These are phyloP conservation scores for Clamator glandarius DNA, from an alignment of 2,797 vertebrate species.

Conservation along the genomic window DNA sequence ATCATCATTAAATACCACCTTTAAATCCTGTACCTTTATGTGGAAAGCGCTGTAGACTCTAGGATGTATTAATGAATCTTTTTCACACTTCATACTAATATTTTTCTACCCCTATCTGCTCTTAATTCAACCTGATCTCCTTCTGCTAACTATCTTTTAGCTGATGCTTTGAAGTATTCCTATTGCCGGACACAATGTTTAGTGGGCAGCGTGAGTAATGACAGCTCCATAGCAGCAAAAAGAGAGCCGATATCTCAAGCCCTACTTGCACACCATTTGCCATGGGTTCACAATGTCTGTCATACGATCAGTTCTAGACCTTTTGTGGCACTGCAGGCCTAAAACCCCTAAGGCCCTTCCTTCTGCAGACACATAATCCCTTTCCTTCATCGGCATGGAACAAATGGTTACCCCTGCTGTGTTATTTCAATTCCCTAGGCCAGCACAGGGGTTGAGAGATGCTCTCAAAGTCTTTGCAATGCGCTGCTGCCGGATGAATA, in stretches of 20 bases:
- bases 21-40: neutral
- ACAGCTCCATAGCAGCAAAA: neutral
- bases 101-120: neutral
- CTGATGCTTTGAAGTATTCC: neutral
- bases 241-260: neutral
- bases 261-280: neutral
- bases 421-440: neutral
- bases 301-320: neutral
- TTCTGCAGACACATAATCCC: neutral
- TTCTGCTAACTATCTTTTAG: neutral
- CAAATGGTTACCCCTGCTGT: neutral
- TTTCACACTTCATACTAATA: neutral
- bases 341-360: neutral
- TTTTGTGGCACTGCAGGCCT: neutral
- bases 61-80: neutral
- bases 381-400: neutral
- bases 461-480: neutral
- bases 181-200: neutral
- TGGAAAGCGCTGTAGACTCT: neutral
- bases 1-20: neutral
- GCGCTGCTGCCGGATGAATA: neutral
- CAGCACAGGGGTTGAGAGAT: neutral
- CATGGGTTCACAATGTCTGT: neutral
- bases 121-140: neutral
- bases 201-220: neutral